Evolutionary conservation across 1,140 invertebrate species (phyloP).

Genomic region (Pinna nobilis): DNA sequence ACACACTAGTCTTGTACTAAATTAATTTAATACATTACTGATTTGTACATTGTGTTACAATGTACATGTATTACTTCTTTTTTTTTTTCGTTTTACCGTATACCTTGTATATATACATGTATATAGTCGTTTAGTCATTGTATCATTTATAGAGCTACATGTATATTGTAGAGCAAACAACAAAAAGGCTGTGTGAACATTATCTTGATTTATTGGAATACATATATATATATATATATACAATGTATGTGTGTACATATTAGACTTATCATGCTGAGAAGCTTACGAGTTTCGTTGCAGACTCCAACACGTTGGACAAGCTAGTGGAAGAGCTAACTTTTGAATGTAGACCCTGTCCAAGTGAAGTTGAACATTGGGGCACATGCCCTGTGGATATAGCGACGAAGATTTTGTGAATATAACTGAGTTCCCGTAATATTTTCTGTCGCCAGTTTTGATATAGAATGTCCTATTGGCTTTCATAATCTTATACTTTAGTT

Average conservation of each 20-base stretch:
- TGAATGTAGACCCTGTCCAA: conserved; percentile 14
- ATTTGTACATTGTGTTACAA: no score
- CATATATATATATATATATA: no score
- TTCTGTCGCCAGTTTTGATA: conserved; percentile 20
- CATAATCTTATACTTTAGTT: neutral
- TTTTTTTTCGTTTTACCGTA: no score
- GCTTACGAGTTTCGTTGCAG: conserved; percentile 32
- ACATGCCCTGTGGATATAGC: conserved; percentile 32
- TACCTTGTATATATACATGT: no score
- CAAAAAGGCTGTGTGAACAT: neutral
- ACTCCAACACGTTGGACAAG: conserved; percentile 45
- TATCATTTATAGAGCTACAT: no score
- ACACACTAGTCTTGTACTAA: no score
- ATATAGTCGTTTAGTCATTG: no score
- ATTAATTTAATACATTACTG: no score
- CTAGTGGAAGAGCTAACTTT: conserved; percentile 27
- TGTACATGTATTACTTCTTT: no score
- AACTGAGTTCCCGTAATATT: neutral
- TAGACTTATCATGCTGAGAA: neutral
- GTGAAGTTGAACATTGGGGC: conserved; percentile 28
- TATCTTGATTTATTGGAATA: neutral
- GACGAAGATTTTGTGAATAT: neutral
- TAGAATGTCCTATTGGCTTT: conserved; percentile 28
- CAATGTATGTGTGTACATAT: neutral
- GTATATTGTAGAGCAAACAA: neutral